These are phyloP conservation scores for Polydrusus pterygomalis DNA, from an alignment of 2,888 invertebrate genomes.

Conservation along the genomic window DNA sequence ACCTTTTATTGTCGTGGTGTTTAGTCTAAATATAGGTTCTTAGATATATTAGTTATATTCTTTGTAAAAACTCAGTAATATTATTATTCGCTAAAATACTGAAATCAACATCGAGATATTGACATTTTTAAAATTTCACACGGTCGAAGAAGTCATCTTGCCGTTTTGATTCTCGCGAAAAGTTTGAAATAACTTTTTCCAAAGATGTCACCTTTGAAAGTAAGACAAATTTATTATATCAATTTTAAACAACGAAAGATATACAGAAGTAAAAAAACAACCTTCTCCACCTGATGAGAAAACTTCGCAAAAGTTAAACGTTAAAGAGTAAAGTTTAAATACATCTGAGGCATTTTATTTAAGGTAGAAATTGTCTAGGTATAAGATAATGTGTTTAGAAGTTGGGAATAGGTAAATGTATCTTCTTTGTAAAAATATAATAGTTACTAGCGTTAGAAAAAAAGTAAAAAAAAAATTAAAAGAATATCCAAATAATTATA, in stretches of 20 bases:
- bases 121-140: not conserved
- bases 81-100: too few relatives aligned
- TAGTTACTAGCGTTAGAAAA: too few relatives aligned
- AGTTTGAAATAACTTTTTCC: slow-evolving; percentile 1
- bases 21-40: too few relatives aligned
- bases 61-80: too few relatives aligned
- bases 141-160: not conserved
- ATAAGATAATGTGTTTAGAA: not conserved
- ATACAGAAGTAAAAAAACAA: slow-evolving; percentile 47
- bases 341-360: slow-evolving; percentile 35
- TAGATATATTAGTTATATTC: too few relatives aligned
- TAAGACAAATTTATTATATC: slow-evolving; percentile 41
- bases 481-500: too few relatives aligned
- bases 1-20: too few relatives aligned
- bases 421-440: too few relatives aligned
- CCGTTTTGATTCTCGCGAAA: not conserved
- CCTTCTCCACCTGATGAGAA: slow-evolving; percentile 51
- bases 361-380: slow-evolving; percentile 20
- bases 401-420: too few relatives aligned
- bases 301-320: slow-evolving; percentile 41
- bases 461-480: too few relatives aligned
- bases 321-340: slow-evolving; percentile 46
- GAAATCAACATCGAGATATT: not conserved
- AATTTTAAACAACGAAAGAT: slow-evolving; percentile 39
- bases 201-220: slow-evolving; percentile 19